Percentiles rank a stretch among this genome's conserved stretches.
These are phyloP conservation scores for Euthynnus affinis DNA, from an alignment of 2,797 vertebrate species.

Conservation along the genomic window DNA sequence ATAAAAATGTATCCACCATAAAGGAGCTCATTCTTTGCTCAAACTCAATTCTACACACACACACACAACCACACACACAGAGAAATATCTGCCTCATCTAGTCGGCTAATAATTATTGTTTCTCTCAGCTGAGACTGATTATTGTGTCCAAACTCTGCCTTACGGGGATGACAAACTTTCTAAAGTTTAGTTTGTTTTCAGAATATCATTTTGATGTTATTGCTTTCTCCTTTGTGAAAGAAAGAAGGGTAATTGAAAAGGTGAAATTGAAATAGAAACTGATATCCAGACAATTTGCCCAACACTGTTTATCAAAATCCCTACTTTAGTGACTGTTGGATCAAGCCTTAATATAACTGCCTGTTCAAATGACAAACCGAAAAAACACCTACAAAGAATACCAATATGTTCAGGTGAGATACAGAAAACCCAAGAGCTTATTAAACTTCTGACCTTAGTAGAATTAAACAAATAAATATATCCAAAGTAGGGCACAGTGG, in stretches of 20 bases:
- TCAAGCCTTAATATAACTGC: neutral
- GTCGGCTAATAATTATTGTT: constrained; percentile 5
- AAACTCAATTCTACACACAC: constrained; percentile 2
- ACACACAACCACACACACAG: neutral
- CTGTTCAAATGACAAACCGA: constrained; percentile 7
- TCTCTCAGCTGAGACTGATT: constrained; percentile 3
- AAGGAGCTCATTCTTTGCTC: constrained; percentile 14
- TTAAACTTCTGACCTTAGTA: constrained; percentile 5
- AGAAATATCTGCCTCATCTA: constrained; percentile 15
- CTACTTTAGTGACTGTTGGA: neutral
- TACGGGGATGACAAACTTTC: neutral
- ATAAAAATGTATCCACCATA: constrained; percentile 26
- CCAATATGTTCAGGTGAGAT: neutral
- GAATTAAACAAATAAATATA: constrained; percentile 7
- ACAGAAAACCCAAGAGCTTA: neutral
- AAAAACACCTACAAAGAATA: constrained; percentile 15
- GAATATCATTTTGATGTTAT: neutral
- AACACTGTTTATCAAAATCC: constrained; percentile 13
- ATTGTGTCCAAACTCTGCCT: neutral
- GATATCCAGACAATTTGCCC: neutral
- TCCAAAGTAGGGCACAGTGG: neutral
- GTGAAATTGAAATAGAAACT: neutral
- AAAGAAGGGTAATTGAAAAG: neutral
- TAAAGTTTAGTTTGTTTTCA: neutral
- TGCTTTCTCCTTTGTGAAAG: neutral